These are phyloP conservation scores for Monochamus saltuarius DNA, from an alignment of 1,140 invertebrate species.

Conservation along the genomic window DNA sequence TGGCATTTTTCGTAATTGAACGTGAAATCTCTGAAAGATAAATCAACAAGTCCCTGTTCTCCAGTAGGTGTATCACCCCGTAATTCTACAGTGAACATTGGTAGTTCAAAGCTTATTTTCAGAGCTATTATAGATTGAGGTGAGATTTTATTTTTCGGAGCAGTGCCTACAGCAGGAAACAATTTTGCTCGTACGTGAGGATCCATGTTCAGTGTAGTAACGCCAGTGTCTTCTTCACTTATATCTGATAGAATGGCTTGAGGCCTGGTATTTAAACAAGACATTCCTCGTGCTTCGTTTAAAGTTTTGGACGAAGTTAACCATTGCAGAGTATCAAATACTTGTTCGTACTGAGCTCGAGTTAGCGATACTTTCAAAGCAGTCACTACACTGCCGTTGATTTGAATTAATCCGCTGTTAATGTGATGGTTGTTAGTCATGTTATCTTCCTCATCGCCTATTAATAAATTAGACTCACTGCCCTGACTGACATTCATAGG, in stretches of 20 bases:
- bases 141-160: slow-evolving; percentile 14
- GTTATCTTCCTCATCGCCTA: slow-evolving; percentile 34
- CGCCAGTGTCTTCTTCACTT: slow-evolving; percentile 53
- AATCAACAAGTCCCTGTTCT: slow-evolving; percentile 73
- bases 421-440: slow-evolving; percentile 2
- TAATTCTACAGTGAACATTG: slow-evolving; percentile 71
- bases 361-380: slow-evolving; percentile 82
- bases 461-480: slow-evolving; percentile 39
- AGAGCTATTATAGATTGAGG: slow-evolving; percentile 5
- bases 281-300: slow-evolving; percentile 27
- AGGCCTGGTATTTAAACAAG: slow-evolving; percentile 22
- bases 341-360: slow-evolving; percentile 84
- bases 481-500: slow-evolving; percentile 23
- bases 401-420: slow-evolving; percentile 49
- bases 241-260: slow-evolving; percentile 45
- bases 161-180: slow-evolving; percentile 37
- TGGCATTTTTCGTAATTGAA: slow-evolving; percentile 71
- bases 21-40: slow-evolving; percentile 80
- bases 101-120: slow-evolving; percentile 60
- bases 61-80: slow-evolving; percentile 63
- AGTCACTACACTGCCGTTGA: slow-evolving; percentile 79
- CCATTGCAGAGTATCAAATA: slow-evolving; percentile 72
- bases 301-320: slow-evolving; percentile 38
- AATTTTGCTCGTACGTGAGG: slow-evolving; percentile 59
- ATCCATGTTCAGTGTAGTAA: slow-evolving; percentile 61